Base-by-base conservation (phyloP, 1,140 invertebrate genomes). In the Colletes gigas region DNA sequence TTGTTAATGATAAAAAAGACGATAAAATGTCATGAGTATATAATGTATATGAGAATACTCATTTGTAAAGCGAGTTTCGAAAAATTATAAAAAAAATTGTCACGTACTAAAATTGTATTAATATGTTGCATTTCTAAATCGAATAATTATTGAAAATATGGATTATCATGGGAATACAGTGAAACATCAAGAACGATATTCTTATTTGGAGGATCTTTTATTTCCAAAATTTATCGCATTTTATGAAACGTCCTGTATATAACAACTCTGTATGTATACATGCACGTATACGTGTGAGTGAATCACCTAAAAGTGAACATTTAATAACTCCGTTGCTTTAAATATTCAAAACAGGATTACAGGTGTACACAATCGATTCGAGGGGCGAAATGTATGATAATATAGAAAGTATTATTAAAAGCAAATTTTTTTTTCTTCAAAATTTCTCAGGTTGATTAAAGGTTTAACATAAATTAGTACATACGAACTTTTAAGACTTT, bases 401-500 rank as follows among this genome's bases (percentile, higher is more conserved):
- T 54, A 68, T 15, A 73, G 19, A 19, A 70, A 62, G 57, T 72
- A 60, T 65, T 76, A 55, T 81, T 84, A 62, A 6, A 77, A 77
- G 39, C 54, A 65, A 57, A 30, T 30, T 84, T 69, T 41, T 67
- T 68, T 19, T 52, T 77, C 50, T 60, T 60, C 54, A 21, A 69
- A 69, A 71, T 54, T 72, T 83, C 73, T 65, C 14, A 57, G 70
- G 17, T 44, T 69, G 59, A 86, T 71, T 73, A 59, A 75, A 57
- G 39, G 19, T 57, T 73, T 68, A 59, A 54, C 75, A 72, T 81
- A 77, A 69, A 86, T 71, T 84, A 82, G 67, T 71, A 78, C 59
- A 68, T 76, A 76, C 67, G 52, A 86, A 71, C 72, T 69, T 85
- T 80, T 71, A 77, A 79, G 65, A 72, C 82, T 86, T 83, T 86